Base-by-base conservation (phyloP, 2,888 invertebrate genomes). In the Pilophorus perplexus region DNA sequence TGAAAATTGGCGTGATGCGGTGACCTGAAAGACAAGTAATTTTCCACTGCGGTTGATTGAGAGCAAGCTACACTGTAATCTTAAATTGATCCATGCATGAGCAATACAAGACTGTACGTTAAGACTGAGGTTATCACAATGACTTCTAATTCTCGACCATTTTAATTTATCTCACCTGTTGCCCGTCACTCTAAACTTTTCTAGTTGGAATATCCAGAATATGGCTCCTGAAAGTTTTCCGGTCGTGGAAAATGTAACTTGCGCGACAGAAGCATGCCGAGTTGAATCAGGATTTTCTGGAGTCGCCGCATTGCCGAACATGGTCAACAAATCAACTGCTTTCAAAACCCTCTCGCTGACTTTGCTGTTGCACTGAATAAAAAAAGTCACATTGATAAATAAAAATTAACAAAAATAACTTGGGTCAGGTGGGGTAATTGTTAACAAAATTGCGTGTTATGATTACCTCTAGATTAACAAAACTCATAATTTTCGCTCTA, bases 211-310 rank as follows among this genome's bases (percentile, higher is more conserved):
- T 60, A 92, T 80, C 80, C 88, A 89, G 75, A 93, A 90, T 73
- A 90, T 86, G 2, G 90, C 93, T 4, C 93, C 94, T 65, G 90
- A 90, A 67, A 93, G 82, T 79, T 93, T 94, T 44, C 93, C 93
- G 6, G 89, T 88, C n/a, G 85, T 83, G 6, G 86, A 85, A 76
- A 88, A 95, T 6, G 91, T 90, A 68, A 93, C 81, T 77, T 91
- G 90, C 10, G 89, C 82, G 77, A 89, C 88, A 69, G 90, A 78
- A 27, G 89, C 83, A 73, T 88, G 90, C 74, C 95, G 84, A 0
- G 94, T 94, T 1, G 94, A 92, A 77, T 92, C 86, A 20, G 85
- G 81, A 77, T 94, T 93, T 57, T 89, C 81, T 1, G 90, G 88
- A 0, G 94, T 94, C 3, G 89, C 87, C 3, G 93, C 91, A 75